Base-by-base conservation (phyloP, 1,140 invertebrate genomes). In the Magallana angulata region DNA sequence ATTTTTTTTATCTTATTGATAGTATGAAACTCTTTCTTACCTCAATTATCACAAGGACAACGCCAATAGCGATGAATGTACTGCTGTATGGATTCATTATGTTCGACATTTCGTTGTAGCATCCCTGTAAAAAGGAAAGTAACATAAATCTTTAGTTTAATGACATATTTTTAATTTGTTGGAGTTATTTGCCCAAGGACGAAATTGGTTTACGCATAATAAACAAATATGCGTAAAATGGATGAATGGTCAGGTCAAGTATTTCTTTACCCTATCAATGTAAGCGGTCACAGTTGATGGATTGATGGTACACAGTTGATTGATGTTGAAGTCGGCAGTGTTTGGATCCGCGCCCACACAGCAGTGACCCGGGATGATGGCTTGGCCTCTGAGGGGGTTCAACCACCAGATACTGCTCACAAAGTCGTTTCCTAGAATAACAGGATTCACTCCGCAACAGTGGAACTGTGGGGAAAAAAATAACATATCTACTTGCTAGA, bases 401-500 rank as follows among this genome's bases (percentile, higher is more conserved):
- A 59, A 18, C 68, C 68, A 88, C 87, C 87, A 88, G 57, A 88
- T 48, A 1, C 64, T 80, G 48, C 81, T 84, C 0, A 88, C 57
- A 64, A 88, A 88, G 57, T 88, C 87, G 57, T 88, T 88, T 18
- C 57, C 82, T n/a, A 82, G 68, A 57, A 88, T 56, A 48, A 76
- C 24, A 56, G 57, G 87, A 57, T 88, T 88, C 12, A 88, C 87
- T 36, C 87, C 87, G 57, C 87, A 88, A 62, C 87, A 88, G 18
- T 88, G 87, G 36, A 88, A 88, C 87, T 88, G 16, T 11, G 64
- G 36, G 64, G 36, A 4, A 48, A 48, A 48, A 48, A 48, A 48
- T 48, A 48, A 48, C 36, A 48, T 48, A 5, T 48, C 36, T 48
- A 48, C 36, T 24, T 24, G 24, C 24, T 48, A 48, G 5, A 48